A percentile compares a stretch with the other conserved stretches of the same genome.
Conservation (phyloP, 2,113 vertebrate species). For the Dromas ardeola region DNA sequence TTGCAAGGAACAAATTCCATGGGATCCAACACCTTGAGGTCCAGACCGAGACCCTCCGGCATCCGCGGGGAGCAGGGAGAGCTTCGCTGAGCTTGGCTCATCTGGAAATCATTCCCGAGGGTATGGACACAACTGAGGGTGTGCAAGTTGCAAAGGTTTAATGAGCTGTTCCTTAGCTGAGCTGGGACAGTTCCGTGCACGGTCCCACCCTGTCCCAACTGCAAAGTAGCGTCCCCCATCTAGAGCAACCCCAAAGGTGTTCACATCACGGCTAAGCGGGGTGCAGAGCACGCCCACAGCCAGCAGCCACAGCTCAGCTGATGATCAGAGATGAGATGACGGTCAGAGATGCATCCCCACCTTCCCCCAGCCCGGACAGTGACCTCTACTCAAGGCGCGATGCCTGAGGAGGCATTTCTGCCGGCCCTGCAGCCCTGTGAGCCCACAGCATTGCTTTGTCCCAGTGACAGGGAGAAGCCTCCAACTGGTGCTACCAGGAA, state of each 20-base stretch:
- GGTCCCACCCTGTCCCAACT: neutral
- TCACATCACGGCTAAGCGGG: neutral
- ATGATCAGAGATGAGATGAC: accelerated
- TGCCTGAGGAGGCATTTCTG: neutral
- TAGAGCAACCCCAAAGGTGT: neutral
- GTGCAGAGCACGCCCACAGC: neutral
- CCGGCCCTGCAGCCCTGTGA: neutral
- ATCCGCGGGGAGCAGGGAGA: neutral
- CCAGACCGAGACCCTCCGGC: neutral
- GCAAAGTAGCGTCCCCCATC: neutral
- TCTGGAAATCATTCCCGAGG: neutral
- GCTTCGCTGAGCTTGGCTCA: neutral
- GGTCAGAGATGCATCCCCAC: neutral
- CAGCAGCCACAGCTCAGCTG: neutral
- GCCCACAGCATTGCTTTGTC: neutral
- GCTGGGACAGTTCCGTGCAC: accelerated
- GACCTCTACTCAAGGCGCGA: neutral
- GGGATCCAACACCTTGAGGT: neutral
- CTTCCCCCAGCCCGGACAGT: too few relatives aligned
- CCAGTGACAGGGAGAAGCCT: neutral
- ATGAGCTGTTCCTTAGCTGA: neutral
- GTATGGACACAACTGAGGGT: accelerated
- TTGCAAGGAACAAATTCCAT: neutral
- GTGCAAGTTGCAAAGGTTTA: neutral
- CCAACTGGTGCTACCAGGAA: neutral